Evolutionary conservation across 2,113 vertebrate genomes (phyloP).

Genomic region (Pimephales promelas): DNA sequence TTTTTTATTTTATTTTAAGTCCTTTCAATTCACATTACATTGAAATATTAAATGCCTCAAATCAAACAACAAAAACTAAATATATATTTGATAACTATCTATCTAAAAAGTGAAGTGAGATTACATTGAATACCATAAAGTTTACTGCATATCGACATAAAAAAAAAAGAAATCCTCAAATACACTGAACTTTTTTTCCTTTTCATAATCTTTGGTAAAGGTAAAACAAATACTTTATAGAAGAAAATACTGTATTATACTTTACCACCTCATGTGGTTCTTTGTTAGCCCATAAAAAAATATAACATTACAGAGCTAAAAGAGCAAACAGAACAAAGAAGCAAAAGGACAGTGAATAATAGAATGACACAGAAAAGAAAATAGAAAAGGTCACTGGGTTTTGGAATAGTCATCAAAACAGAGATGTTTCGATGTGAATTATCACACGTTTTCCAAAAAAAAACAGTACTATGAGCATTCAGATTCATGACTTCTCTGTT

Average conservation of each 20-base stretch:
- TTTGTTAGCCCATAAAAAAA: constrained; percentile 23
- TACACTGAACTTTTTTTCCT: background rate
- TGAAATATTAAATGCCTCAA: constrained; percentile 31
- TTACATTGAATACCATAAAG: constrained; percentile 27
- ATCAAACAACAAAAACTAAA: constrained; percentile 14
- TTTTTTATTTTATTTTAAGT: constrained; percentile 29
- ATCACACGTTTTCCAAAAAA: background rate
- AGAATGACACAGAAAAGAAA: background rate
- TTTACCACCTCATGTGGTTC: constrained; percentile 20
- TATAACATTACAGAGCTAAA: constrained; percentile 9
- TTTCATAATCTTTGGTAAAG: constrained; percentile 1
- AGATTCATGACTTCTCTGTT: constrained; percentile 32
- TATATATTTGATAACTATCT: constrained; percentile 15
- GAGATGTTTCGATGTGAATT: background rate
- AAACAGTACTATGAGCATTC: constrained; percentile 31
- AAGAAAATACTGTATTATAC: constrained; percentile 25
- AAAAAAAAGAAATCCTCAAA: constrained; percentile 24
- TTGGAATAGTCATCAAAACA: background rate
- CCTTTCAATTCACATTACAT: constrained; percentile 48
- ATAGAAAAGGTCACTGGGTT: background rate
- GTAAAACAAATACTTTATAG: constrained; percentile 2
- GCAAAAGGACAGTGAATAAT: background rate
- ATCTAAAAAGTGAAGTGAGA: constrained; percentile 28
- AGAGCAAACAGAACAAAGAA: background rate
- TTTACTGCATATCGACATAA: background rate